Evolutionary conservation across 2,888 invertebrate genomes (phyloP).

Genomic region (Eupithecia tripunctaria): DNA sequence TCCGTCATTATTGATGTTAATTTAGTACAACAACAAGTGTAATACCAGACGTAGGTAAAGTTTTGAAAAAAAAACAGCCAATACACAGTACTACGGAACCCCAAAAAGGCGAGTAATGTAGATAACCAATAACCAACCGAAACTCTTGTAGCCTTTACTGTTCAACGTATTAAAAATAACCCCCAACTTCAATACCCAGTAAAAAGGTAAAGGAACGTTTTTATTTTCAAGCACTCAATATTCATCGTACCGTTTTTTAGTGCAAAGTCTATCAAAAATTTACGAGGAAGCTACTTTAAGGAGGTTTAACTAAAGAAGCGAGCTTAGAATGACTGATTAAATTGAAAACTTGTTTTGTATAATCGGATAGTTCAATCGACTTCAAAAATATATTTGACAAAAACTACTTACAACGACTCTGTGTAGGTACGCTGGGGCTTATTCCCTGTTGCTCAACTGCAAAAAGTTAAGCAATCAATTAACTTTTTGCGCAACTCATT

Average conservation of each 20-base stretch:
- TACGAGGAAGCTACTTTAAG: constrained; percentile 28
- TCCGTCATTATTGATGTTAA: too few relatives aligned
- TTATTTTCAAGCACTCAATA: constrained; percentile 38
- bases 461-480: neutral
- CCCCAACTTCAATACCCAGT: constrained; percentile 21
- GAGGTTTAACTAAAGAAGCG: neutral
- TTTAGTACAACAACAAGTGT: too few relatives aligned
- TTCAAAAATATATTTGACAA: neutral
- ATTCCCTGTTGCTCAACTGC: neutral
- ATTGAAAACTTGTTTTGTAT: constrained; percentile 16
- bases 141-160: constrained; percentile 3
- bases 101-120: neutral
- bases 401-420: neutral
- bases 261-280: constrained; percentile 33
- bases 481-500: neutral
- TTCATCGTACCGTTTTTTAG: constrained; percentile 38
- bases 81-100: neutral
- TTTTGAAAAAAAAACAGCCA: neutral
- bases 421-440: neutral
- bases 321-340: constrained; percentile 22
- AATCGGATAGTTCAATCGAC: neutral
- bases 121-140: neutral
- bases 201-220: constrained; percentile 34
- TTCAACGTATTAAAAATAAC: constrained; percentile 21
- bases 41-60: neutral